A percentile compares a stretch with the other conserved stretches of the same genome.
phyloP scores from a whole-genome alignment of 2,113 vertebrate genomes.

The Prinia subflava region DNA sequence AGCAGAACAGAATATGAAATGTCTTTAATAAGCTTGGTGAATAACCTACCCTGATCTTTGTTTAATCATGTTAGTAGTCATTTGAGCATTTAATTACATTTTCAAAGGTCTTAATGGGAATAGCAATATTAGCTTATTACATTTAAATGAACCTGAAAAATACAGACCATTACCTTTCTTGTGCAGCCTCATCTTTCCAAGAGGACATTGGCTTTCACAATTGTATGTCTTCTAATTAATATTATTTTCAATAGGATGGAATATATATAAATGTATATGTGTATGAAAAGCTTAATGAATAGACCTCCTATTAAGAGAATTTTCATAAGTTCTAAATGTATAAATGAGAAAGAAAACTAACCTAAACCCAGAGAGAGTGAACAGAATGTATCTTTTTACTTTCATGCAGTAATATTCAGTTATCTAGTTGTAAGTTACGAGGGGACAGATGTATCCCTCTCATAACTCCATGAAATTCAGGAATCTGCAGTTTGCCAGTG shows the following conservation, averaged over 20 bases:
- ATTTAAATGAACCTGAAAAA: conserved; percentile 68
- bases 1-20: conserved; percentile 15
- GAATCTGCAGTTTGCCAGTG: neutral
- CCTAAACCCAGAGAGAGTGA: neutral
- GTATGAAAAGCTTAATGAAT: neutral
- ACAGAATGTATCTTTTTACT: neutral
- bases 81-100: conserved; percentile 71
- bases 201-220: neutral
- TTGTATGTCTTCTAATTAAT: neutral
- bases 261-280: neutral
- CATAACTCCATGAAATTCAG: neutral
- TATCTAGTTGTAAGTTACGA: neutral
- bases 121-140: conserved; percentile 66
- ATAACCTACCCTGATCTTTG: conserved; percentile 49
- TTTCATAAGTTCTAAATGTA: neutral
- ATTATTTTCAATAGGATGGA: neutral
- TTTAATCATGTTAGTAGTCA: conserved; percentile 63
- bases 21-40: conserved; percentile 62
- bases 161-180: neutral
- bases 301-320: neutral
- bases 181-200: neutral
- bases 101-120: conserved; percentile 53
- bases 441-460: neutral
- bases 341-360: neutral
- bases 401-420: neutral